Evolutionary conservation across 2,888 invertebrate species (phyloP), one percentile per base, ranked within the genome.

Genomic region (Tinea trinotella): DNA sequence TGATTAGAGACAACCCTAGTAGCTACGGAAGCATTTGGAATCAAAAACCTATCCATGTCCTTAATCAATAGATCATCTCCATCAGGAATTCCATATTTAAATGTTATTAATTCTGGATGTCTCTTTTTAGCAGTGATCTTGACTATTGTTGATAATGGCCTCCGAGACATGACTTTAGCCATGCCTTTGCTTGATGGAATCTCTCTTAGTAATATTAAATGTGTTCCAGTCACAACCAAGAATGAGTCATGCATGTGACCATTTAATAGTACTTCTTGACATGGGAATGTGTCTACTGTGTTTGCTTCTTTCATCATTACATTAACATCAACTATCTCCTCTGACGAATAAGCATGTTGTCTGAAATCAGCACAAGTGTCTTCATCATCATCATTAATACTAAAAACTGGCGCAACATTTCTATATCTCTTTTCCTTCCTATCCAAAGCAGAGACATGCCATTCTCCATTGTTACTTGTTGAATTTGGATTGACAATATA

Each of bases 111-210:
- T 78, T 99, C 97, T 0, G 98, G 98, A 72, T 96, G 94, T 55
- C 93, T 91, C 74, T 97, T 97, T 73, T 97, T 96, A 9, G 98
- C 97, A 0, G 99, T 99, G 58, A 99, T 99, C 86, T 96, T 97
- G 6, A 98, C 95, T 63, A 99, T 96, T 53, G 95, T 94, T 1
- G 95, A 93, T 54, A 99, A 85, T 0, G 96, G 94, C 55, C 98
- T 89, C 58, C 95, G 90, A 0, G 96, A 94, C 66, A 96, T 92
- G 0, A 98, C 90, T 71, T 94, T 93, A 0, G 94, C 97, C 60
- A 90, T 90, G 1, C 94, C 96, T 65, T 90, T 91, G 60, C 90
- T 89, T 57, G 92, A 92, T 10, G 91, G 89, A 59, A 94, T 85
- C 66, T 94, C 93, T 49, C 97, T 89, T 62, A 98, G 85, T 54